These are phyloP conservation scores for Tipula lateralis DNA, from an alignment of 2,888 invertebrate species.

Conservation along the genomic window DNA sequence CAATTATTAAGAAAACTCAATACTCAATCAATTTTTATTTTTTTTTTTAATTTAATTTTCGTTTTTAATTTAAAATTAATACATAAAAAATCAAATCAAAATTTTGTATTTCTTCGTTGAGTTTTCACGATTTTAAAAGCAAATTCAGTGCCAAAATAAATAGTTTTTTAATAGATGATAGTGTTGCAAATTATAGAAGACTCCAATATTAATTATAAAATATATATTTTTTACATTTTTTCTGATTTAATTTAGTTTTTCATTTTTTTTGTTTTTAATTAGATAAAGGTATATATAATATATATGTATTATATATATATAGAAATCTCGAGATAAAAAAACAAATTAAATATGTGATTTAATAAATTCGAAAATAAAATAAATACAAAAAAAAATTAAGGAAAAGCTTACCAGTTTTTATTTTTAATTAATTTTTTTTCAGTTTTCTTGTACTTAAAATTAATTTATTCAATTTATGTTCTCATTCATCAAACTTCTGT, in stretches of 20 bases:
- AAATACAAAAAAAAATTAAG: not conserved
- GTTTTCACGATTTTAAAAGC: not conserved
- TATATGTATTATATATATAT: not conserved
- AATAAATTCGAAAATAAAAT: slow-evolving; percentile 12
- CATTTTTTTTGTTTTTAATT: not conserved
- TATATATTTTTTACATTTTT: not conserved
- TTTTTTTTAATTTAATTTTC: not conserved
- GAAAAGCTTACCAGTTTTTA: slow-evolving; percentile 6
- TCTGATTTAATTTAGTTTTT: not conserved
- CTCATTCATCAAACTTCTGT: not conserved
- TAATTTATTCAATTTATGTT: not conserved
- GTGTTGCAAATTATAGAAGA: not conserved
- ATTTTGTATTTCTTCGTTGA: not conserved
- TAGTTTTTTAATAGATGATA: not conserved
- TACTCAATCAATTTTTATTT: not conserved
- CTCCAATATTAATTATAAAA: not conserved
- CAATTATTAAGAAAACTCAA: not conserved
- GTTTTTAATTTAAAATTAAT: not conserved
- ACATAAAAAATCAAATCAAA: not conserved
- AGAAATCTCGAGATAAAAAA: slow-evolving; percentile 4
- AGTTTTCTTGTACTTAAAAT: not conserved
- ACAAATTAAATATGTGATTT: slow-evolving; percentile 11
- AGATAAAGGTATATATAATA: not conserved
- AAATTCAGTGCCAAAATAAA: not conserved
- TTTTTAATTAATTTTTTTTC: not conserved